Conservation (phyloP, 2,888 invertebrate genomes). For the Callinectes sapidus region DNA sequence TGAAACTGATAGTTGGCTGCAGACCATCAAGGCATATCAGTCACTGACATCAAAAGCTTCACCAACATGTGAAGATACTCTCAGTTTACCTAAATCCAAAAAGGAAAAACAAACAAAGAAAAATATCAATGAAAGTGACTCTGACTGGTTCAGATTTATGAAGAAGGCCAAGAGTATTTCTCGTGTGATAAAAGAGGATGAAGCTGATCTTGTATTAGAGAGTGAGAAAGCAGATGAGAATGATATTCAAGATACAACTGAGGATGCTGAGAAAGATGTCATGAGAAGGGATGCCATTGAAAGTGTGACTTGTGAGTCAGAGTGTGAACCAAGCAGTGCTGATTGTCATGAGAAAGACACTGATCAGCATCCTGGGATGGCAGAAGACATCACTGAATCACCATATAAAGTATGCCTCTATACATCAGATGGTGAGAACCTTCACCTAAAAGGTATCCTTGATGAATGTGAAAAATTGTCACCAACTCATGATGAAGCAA, state of each 20-base stretch:
- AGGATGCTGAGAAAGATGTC: neutral
- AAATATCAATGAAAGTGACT: neutral
- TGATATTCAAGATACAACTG: neutral
- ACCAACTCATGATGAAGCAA: neutral
- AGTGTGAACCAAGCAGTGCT: neutral
- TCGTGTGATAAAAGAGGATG: neutral
- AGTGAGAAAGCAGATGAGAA: neutral
- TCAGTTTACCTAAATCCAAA: neutral
- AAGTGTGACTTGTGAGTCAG: neutral
- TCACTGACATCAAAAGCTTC: slow-evolving; percentile 28
- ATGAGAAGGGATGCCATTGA: neutral
- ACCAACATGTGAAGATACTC: neutral
- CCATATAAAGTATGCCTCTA: slow-evolving; percentile 12
- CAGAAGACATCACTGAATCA: neutral
- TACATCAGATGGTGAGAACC: neutral
- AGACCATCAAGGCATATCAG: slow-evolving; percentile 35
- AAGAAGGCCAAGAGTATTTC: neutral
- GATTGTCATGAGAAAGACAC: neutral
- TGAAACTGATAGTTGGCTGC: slow-evolving; percentile 47
- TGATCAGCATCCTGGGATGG: neutral
- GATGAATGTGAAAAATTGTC: neutral
- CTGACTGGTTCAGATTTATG: neutral
- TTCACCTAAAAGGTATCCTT: slow-evolving; percentile 1
- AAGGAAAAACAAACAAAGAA: neutral
- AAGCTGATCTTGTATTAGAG: neutral